phyloP scores from a whole-genome alignment of 2,113 vertebrate species.

The Rana temporaria region DNA sequence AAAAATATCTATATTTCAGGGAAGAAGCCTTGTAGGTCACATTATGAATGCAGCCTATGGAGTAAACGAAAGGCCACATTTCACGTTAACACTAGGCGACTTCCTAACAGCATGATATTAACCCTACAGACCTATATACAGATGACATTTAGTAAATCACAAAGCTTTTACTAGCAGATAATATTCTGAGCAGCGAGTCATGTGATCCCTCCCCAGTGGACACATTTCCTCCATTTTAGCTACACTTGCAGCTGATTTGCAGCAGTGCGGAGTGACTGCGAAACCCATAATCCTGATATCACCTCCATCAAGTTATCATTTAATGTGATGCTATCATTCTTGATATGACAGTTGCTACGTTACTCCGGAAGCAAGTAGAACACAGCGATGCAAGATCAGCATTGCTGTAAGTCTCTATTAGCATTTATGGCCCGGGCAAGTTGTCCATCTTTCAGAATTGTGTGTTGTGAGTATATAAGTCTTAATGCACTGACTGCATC shows the following conservation, averaged over 20 bases:
- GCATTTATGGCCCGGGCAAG: constrained; percentile 45
- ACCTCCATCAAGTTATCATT: constrained; percentile 19
- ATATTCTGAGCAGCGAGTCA: neutral
- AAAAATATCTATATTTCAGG: too few species aligned
- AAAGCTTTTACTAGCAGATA: neutral
- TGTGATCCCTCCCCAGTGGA: neutral
- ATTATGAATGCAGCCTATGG: too few species aligned
- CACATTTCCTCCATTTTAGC: constrained; percentile 22
- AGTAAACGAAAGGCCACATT: too few species aligned
- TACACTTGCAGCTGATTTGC: constrained; percentile 42
- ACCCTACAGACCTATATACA: neutral
- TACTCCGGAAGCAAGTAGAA: constrained; percentile 22
- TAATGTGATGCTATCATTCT: constrained; percentile 38
- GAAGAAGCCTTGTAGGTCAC: too few species aligned
- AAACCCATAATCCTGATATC: neutral
- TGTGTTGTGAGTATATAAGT: neutral
- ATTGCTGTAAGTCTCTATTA: constrained; percentile 54
- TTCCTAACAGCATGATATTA: neutral
- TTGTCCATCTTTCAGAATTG: constrained; percentile 33
- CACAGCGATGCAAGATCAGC: constrained; percentile 54
- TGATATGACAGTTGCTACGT: neutral
- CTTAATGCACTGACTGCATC: constrained; percentile 21
- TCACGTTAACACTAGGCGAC: neutral
- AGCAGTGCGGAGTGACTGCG: neutral
- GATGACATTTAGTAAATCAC: neutral